Base-by-base conservation (phyloP, 2,113 vertebrate genomes). In the Muscicapa adusta region DNA sequence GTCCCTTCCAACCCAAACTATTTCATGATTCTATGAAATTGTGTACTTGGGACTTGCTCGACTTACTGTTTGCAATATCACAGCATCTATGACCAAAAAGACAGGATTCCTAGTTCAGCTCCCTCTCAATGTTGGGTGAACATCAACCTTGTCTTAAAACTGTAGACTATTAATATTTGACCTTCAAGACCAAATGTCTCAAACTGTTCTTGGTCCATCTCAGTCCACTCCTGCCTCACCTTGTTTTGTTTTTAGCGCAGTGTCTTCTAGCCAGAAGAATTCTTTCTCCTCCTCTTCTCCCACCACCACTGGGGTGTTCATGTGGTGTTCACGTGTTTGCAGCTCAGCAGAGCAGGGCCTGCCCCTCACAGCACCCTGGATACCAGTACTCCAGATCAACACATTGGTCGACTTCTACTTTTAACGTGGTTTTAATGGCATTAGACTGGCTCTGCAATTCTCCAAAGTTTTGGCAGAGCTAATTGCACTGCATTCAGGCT, bases 301-400 rank as follows among this genome's bases (percentile, higher is more conserved):
- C 42, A 18, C 26, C 47, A 13, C 23, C 5, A 3, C 62, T 70
- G 34, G 61, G 50, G 40, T 73, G 43, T 28, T 45, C 56, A 40
- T 0, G 3, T 71, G 40, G 23, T 76, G 47, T 45, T 36, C 57
- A 42, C 0, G 0, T 43, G 38, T 50, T 89, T 66, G 25, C 40
- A 87, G 82, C 54, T 60, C 54, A 48, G 74, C 65, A 73, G 58
- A 56, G 45, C 54, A 54, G 80, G 56, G 34, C 62, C 42, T 51
- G 45, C 9, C 74, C 45, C 42, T 77, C 23, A 16, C 65, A 65
- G 42, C 31, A 51, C 25, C 5, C 34, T 40, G 42, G 19, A 5
- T 31, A 25, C 18, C 51, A 53, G 18, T 62, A 3, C 29, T 33
- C 38, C 18, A 1, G 13, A 10, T 75, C 53, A 78, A 1, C 22